Percentiles rank a stretch among this genome's conserved stretches.
phyloP scores from a whole-genome alignment of 2,113 vertebrate species.

The Myotis yumanensis region DNA sequence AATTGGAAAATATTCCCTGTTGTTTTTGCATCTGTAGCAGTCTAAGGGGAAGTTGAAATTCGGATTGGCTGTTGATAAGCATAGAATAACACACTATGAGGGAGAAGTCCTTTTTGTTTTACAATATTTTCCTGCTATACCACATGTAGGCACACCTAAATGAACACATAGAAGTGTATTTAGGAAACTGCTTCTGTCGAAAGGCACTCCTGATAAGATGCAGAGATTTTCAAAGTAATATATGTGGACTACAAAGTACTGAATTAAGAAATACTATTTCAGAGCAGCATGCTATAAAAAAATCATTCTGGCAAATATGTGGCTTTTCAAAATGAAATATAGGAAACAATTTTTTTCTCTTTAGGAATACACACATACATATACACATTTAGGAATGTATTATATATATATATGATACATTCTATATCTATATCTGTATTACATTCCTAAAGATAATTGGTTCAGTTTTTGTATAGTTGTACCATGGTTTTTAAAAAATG shows the following conservation, averaged over 20 bases:
- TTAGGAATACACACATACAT: not conserved
- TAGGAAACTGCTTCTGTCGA: not conserved
- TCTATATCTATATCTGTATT: not conserved
- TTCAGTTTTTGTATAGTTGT: not conserved
- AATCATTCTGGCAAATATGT: not conserved
- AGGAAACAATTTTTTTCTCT: not conserved
- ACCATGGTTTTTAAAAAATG: not conserved
- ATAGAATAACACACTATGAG: not conserved
- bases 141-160: not conserved
- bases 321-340: not conserved
- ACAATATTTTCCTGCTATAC: not conserved
- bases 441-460: not conserved
- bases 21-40: not conserved
- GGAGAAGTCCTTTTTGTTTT: not conserved
- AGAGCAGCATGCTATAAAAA: not conserved
- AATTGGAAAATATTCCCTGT: not conserved
- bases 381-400: not conserved
- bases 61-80: not conserved
- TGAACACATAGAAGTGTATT: not conserved
- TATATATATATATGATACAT: not conserved
- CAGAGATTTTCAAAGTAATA: constrained; percentile 35
- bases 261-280: constrained; percentile 7
- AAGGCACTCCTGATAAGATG: not conserved
- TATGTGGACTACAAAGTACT: not conserved
- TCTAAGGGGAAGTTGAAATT: not conserved